These are phyloP conservation scores for Muschampia staudingeri DNA, from an alignment of 2,888 invertebrate species.

Conservation along the genomic window DNA sequence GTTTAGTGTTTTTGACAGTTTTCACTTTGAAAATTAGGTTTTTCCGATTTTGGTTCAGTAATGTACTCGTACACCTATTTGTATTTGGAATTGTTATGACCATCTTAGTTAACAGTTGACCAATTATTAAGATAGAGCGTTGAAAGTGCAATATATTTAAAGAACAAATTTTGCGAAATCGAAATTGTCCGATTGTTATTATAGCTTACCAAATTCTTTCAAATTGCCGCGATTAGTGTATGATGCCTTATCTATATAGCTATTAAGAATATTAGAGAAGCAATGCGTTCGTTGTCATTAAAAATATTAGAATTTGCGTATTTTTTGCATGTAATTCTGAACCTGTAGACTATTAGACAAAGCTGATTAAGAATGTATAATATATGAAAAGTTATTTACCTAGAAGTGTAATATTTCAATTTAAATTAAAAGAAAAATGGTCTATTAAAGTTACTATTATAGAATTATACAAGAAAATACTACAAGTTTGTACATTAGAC, in stretches of 20 bases:
- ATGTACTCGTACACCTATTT: too few relatives aligned
- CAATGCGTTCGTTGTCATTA: neutral
- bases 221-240: neutral
- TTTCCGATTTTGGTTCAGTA: too few relatives aligned
- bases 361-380: neutral
- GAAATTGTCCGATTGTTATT: too few relatives aligned
- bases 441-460: constrained; percentile 71
- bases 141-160: too few relatives aligned
- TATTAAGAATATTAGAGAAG: neutral
- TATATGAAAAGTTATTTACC: neutral
- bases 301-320: neutral
- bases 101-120: too few relatives aligned
- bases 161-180: neutral
- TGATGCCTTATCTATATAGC: constrained; percentile 11
- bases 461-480: constrained; percentile 67
- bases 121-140: too few relatives aligned
- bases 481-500: constrained; percentile 72
- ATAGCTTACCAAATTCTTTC: neutral
- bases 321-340: constrained; percentile 5
- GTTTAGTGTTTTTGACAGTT: too few relatives aligned
- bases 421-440: constrained; percentile 18
- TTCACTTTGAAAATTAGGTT: too few relatives aligned
- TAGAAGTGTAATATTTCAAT: neutral
- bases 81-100: too few relatives aligned
- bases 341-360: neutral